Evolutionary conservation across 1,140 invertebrate species (phyloP), one percentile per base, ranked within the genome.

Genomic region (Drosophila littoralis): DNA sequence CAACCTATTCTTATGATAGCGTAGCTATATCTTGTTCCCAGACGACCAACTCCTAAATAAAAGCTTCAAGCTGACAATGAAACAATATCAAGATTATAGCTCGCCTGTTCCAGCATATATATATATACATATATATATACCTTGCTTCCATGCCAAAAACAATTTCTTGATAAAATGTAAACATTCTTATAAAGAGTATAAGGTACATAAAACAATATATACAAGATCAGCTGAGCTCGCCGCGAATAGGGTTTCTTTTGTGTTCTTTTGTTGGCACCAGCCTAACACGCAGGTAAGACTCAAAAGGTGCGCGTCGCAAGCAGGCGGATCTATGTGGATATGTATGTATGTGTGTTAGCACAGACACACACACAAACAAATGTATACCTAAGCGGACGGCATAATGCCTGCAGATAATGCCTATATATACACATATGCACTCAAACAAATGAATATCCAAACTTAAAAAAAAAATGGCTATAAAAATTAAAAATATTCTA

Each of bases 261-360:
- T 65, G 48, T 32, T 15, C 28, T 36, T 59, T 46, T 63, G 0
- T 69, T 8, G 52, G 64, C 48, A 67, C 46, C 83, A 82, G 64
- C 58, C 83, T 64, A 79, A 83, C 38, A 54, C 54, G 57, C 83
- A 86, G 79, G 83, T 83, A 86, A 79, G 63, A 46, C 64, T 38
- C 33, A 48, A 67, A 46, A 59, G 58, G 36, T 55, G 38, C 28
- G 17, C 51, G 42, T 28, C 10, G 45, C 42, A 22, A 48, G 22
- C 52, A 32, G 8, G 57, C 15, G 13, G 32, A n/a, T 43, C 51
- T 63, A 54, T 52, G 54, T 51, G 42, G 32, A 33, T 46, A 46
- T 61, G 43, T 45, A 64, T 28, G 42, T 45, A 45, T n/a, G 5
- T 7, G 33, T 52, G 33, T 55, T 13, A 35, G 12, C n/a, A 51